These are phyloP conservation scores for Hoplodrina blanda DNA, from an alignment of 2,888 invertebrate species.

Conservation along the genomic window DNA sequence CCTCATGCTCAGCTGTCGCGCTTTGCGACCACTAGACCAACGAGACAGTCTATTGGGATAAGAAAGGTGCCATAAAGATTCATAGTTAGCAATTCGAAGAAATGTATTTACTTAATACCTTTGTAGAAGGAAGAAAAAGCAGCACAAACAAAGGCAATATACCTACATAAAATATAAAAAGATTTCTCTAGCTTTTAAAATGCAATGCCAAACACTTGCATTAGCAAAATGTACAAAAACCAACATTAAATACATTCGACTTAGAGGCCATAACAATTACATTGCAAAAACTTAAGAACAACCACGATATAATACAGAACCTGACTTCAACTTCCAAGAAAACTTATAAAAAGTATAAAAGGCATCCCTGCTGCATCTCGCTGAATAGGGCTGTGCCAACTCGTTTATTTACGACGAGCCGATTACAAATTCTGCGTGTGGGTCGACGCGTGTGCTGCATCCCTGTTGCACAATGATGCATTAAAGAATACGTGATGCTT, in stretches of 20 bases:
- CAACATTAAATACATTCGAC: constrained; percentile 18
- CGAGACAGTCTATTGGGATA: neutral
- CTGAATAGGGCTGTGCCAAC: constrained; percentile 63
- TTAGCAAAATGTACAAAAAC: constrained; percentile 13
- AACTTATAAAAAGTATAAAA: constrained; percentile 38
- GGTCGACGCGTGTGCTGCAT: constrained; percentile 68
- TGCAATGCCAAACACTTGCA: constrained; percentile 33
- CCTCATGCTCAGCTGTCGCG: too few relatives aligned
- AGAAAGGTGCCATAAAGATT: neutral
- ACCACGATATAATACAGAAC: constrained; percentile 38
- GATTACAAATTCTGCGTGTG: constrained; percentile 69
- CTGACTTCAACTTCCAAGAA: constrained; percentile 46
- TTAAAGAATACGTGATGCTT: constrained; percentile 73
- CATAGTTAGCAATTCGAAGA: too few relatives aligned
- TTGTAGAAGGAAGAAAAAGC: neutral
- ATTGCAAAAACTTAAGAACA: constrained; percentile 40
- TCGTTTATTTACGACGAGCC: constrained; percentile 63
- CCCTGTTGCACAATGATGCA: constrained; percentile 75
- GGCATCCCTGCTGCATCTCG: constrained; percentile 60
- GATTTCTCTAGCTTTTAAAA: constrained; percentile 1
- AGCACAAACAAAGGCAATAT: neutral
- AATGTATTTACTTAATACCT: too few relatives aligned
- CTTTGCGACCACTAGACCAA: too few relatives aligned
- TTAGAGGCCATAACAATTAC: constrained; percentile 50
- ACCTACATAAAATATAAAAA: too few relatives aligned